Evolutionary conservation across 1,140 invertebrate species (phyloP).

Genomic region (Drosophila tani): DNA sequence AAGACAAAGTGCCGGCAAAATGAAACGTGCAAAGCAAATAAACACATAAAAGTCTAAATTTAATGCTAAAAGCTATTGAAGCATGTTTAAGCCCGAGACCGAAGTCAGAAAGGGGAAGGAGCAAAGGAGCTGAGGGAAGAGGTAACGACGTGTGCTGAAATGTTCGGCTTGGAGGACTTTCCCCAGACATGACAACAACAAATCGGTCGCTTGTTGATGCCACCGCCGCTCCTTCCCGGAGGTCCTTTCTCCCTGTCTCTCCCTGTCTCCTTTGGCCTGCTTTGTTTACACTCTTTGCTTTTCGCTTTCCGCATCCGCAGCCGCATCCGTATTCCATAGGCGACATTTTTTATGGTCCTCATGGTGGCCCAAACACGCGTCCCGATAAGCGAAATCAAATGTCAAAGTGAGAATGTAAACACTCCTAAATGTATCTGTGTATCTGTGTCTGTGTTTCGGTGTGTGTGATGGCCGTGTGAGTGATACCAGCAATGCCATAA

Average conservation of each 20-base stretch:
- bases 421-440: slow-evolving; percentile 58
- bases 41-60: slow-evolving; percentile 82
- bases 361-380: slow-evolving; percentile 48
- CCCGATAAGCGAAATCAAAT: slow-evolving; percentile 77
- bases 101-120: neutral
- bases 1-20: slow-evolving; percentile 67
- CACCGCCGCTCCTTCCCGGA: slow-evolving; percentile 9
- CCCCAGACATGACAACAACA: slow-evolving; percentile 49
- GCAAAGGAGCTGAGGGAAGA: neutral
- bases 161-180: slow-evolving; percentile 37
- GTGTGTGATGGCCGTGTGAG: slow-evolving; percentile 40
- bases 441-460: slow-evolving; percentile 13
- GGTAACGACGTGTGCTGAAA: slow-evolving; percentile 50
- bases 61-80: slow-evolving; percentile 78
- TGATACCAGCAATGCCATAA: slow-evolving; percentile 39
- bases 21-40: slow-evolving; percentile 79
- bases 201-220: slow-evolving; percentile 60
- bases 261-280: slow-evolving; percentile 1
- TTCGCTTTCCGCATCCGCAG: neutral
- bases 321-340: slow-evolving; percentile 43
- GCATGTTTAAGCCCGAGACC: slow-evolving; percentile 61
- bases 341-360: slow-evolving; percentile 64
- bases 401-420: slow-evolving; percentile 76
- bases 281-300: slow-evolving; percentile 18
- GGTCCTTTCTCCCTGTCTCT: slow-evolving; percentile 10